These are phyloP conservation scores for Varroa destructor DNA, from an alignment of 1,140 invertebrate genomes.

Conservation along the genomic window DNA sequence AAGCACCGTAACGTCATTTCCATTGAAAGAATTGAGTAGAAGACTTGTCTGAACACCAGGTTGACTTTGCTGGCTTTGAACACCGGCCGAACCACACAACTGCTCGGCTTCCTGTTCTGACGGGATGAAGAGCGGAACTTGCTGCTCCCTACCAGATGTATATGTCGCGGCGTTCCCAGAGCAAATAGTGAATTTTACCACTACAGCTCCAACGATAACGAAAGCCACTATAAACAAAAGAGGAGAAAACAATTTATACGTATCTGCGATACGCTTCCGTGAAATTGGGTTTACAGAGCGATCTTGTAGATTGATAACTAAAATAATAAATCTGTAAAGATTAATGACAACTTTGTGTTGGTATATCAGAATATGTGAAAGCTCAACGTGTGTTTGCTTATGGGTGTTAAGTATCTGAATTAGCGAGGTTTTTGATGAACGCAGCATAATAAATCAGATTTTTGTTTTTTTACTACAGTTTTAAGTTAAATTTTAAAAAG, in stretches of 20 bases:
- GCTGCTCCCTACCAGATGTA: background rate
- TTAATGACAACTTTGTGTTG: no score
- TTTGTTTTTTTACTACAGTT: no score
- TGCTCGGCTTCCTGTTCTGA: constrained; percentile 7
- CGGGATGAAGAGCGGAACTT: constrained; percentile 1
- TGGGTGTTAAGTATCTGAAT: no score
- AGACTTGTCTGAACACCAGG: constrained; percentile 13
- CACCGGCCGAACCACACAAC: background rate
- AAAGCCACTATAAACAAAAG: background rate
- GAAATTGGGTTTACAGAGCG: background rate
- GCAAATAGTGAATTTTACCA: constrained; percentile 3
- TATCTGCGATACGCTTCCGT: background rate
- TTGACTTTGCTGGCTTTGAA: background rate
- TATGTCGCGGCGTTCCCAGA: background rate
- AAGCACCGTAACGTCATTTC: background rate
- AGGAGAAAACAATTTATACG: background rate
- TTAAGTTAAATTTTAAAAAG: no score
- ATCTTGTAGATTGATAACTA: background rate
- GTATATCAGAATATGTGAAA: no score
- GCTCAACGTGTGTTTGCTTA: no score
- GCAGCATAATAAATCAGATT: no score
- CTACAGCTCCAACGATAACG: background rate
- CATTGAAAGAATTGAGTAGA: constrained; percentile 4
- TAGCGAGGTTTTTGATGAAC: no score
- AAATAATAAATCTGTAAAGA: background rate